Base-by-base conservation (phyloP, 92 coral and sea anemone species). In the Porites lobata region DNA sequence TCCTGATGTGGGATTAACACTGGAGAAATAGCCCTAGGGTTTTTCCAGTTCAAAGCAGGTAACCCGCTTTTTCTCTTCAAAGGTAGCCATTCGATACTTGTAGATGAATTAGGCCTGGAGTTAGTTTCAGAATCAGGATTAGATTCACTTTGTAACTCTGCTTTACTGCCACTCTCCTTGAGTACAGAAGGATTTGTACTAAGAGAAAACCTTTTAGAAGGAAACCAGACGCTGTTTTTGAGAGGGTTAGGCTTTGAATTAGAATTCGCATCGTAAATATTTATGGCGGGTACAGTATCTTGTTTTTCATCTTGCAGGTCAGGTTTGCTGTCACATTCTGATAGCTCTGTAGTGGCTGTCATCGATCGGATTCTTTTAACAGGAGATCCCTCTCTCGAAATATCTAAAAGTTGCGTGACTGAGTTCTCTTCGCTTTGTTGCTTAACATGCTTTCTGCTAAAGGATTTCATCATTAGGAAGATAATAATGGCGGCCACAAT, bases 401-500 rank as follows among this genome's bases (percentile, higher is more conserved):
- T 24, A 43, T 84, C 71, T 1, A 64, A 57, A 2, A 74, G 78
- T 47, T 73, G 80, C 1, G 87, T 71, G 20, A 17, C 21, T 6
- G 87, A 84, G 52, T 80, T 84, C 3, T 84, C 71, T 6, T 3
- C 57, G 14, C 78, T 72, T 14, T 62, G 21, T 3, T 77, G 12
- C 1, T 6, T 70, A 2, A 70, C 52, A 52, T 71, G 90, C 50
- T 75, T 58, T 59, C 50, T 86, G 29, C 61, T 80, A 86, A 85
- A 91, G 20, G 59, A 76, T 56, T 67, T 79, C 22, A 78, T 79
- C 22, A 87, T 66, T 1, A 87, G 18, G 5, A 76, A 29, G n/a
- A 82, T 69, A 15, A 82, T 19, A 20, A 70, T 20, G 15, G 69
- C 38, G 63, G 91, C 91, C 7, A 89, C 70, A 9, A 87, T 26